phyloP scores from a whole-genome alignment of 2,888 invertebrate species.

The Eupithecia centaureata region DNA sequence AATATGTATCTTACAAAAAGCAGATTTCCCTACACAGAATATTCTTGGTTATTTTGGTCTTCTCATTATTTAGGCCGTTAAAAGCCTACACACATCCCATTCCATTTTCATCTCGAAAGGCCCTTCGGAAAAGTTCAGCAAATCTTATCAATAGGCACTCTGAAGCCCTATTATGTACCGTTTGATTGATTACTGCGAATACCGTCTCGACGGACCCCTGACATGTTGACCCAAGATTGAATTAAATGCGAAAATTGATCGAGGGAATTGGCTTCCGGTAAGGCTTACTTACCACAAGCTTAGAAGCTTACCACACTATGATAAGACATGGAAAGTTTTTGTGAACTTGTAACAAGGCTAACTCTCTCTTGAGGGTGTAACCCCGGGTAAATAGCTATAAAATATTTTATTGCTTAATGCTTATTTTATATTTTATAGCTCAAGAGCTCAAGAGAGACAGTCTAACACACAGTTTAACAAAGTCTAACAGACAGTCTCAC shows the following conservation, averaged over 20 bases:
- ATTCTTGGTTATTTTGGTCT: not conserved
- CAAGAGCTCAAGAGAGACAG: too few species aligned
- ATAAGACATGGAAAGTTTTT: slow-evolving; percentile 13
- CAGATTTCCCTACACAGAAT: not conserved
- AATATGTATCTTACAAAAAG: not conserved
- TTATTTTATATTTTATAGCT: too few species aligned
- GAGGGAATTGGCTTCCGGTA: slow-evolving; percentile 41
- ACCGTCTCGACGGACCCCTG: slow-evolving; percentile 63
- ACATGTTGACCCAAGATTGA: slow-evolving; percentile 54
- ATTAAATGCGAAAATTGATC: slow-evolving; percentile 54
- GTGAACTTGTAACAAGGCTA: not conserved
- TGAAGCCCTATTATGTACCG: slow-evolving; percentile 34
- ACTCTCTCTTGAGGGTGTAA: not conserved
- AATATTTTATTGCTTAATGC: too few species aligned
- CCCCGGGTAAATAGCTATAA: too few species aligned
- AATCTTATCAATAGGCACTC: slow-evolving; percentile 30
- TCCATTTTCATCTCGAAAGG: slow-evolving; percentile 6
- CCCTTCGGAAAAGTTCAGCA: slow-evolving; percentile 14
- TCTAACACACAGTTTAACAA: too few species aligned
- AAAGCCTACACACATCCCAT: slow-evolving; percentile 6
- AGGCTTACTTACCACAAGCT: slow-evolving; percentile 28
- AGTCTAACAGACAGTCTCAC: too few species aligned
- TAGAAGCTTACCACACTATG: slow-evolving; percentile 6
- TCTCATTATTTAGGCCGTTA: not conserved
- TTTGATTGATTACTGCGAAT: slow-evolving; percentile 66